Evolutionary conservation across 2,797 vertebrate species (phyloP).

Genomic region (Sebastolobus alascanus): DNA sequence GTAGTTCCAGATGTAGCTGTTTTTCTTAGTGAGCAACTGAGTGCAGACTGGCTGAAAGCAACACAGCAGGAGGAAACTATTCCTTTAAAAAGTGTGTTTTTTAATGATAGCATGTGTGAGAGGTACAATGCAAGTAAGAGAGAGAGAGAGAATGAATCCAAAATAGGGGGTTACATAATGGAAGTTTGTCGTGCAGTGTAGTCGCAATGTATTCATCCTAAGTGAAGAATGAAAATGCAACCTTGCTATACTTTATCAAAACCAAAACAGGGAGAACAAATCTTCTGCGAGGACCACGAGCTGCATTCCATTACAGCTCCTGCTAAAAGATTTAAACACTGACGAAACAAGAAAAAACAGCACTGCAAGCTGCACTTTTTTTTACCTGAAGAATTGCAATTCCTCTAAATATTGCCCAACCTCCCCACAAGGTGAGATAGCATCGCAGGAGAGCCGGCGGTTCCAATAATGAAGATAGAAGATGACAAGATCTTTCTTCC

Average conservation of each 20-base stretch:
- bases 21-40: conserved; percentile 6
- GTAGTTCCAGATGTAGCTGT: conserved; percentile 1
- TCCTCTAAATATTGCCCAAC: conserved; percentile 53
- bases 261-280: conserved; percentile 29
- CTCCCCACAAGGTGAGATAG: conserved; percentile 19
- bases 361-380: conserved; percentile 1
- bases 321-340: conserved; percentile 36
- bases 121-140: not conserved
- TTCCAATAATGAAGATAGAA: conserved; percentile 59
- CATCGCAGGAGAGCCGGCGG: conserved; percentile 26
- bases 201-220: conserved; percentile 25
- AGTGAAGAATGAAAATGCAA: conserved; percentile 45
- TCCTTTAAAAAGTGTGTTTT: not conserved
- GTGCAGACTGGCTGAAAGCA: conserved; percentile 23
- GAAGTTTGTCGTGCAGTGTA: conserved; percentile 28
- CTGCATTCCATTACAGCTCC: conserved; percentile 28
- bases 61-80: not conserved
- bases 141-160: not conserved
- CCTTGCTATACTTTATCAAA: conserved; percentile 37
- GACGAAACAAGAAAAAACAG: conserved; percentile 25
- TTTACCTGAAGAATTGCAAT: conserved; percentile 34
- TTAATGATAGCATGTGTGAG: not conserved
- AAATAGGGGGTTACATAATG: not conserved
- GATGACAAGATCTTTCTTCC: conserved; percentile 59
- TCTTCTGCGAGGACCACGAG: conserved; percentile 20